phyloP scores from a whole-genome alignment of 2,888 invertebrate genomes.

The Drosophila recens region DNA sequence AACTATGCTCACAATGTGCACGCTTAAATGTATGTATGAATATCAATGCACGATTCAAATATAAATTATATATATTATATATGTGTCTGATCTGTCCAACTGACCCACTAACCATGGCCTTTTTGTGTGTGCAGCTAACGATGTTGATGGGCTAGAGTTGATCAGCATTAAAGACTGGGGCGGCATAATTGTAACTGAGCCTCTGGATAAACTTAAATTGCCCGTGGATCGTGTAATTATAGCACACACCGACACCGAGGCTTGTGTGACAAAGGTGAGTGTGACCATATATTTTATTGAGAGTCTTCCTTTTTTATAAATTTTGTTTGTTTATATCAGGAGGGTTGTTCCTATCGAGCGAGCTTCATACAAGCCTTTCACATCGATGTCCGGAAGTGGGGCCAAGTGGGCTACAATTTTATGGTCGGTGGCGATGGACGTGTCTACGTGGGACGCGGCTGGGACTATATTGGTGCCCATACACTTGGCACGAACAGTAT shows the following conservation, averaged over 20 bases:
- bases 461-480: slow-evolving; percentile 90
- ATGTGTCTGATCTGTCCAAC: slow-evolving; percentile 4
- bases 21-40: slow-evolving; percentile 26
- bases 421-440: slow-evolving; percentile 91
- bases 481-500: slow-evolving; percentile 88
- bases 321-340: slow-evolving; percentile 81
- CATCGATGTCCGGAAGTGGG: slow-evolving; percentile 88
- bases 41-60: slow-evolving; percentile 38
- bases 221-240: slow-evolving; percentile 88
- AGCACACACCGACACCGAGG: slow-evolving; percentile 88
- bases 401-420: slow-evolving; percentile 92
- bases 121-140: slow-evolving; percentile 39
- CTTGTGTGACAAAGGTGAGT: slow-evolving; percentile 87
- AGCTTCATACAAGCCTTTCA: slow-evolving; percentile 87
- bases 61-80: slow-evolving; percentile 10
- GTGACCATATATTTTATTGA: slow-evolving; percentile 6
- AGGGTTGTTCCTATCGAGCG: slow-evolving; percentile 87
- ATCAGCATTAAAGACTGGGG: slow-evolving; percentile 88
- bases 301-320: neutral
- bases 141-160: slow-evolving; percentile 85
- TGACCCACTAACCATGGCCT: slow-evolving; percentile 46
- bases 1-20: slow-evolving; percentile 20
- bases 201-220: slow-evolving; percentile 85
- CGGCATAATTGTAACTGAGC: slow-evolving; percentile 86
- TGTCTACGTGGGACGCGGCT: slow-evolving; percentile 90